phyloP scores from a whole-genome alignment of 2,888 invertebrate species.

The Geotrupes spiniger region DNA sequence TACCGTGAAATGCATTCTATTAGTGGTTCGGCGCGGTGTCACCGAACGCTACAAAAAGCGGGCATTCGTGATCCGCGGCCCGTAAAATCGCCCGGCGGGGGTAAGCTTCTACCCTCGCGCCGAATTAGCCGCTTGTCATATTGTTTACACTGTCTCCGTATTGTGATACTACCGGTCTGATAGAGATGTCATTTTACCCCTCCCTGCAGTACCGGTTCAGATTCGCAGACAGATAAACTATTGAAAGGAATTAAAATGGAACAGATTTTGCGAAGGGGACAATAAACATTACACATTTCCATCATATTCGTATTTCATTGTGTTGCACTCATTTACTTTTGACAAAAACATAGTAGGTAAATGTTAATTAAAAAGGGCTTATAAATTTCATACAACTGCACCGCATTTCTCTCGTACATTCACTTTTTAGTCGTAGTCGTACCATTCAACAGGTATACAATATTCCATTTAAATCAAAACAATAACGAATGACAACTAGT shows the following conservation, averaged over 20 bases:
- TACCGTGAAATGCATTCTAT: slow-evolving; percentile 28
- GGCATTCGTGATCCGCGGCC: slow-evolving; percentile 33
- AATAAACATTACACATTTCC: no score
- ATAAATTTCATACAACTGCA: no score
- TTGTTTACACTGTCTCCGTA: slow-evolving; percentile 47
- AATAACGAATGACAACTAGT: no score
- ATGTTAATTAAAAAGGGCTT: no score
- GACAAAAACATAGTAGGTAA: no score
- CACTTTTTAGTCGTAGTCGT: no score
- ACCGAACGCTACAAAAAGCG: slow-evolving; percentile 28
- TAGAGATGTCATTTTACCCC: slow-evolving; percentile 31
- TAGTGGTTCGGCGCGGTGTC: slow-evolving; percentile 26
- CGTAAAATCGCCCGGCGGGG: slow-evolving; percentile 34
- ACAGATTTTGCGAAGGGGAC: background rate
- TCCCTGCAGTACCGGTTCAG: slow-evolving; percentile 10
- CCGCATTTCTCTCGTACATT: no score
- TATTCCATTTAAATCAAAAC: no score
- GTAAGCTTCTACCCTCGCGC: slow-evolving; percentile 37
- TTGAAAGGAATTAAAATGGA: slow-evolving; percentile 5
- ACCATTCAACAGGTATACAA: no score
- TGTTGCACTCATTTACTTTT: no score
- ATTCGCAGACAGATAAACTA: slow-evolving; percentile 1
- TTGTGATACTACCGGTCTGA: slow-evolving; percentile 31
- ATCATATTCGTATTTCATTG: no score
- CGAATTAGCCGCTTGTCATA: slow-evolving; percentile 52